Percentiles rank a stretch among this genome's conserved stretches.
Conservation (phyloP, 2,888 invertebrate species). For the Drosophila recens region DNA sequence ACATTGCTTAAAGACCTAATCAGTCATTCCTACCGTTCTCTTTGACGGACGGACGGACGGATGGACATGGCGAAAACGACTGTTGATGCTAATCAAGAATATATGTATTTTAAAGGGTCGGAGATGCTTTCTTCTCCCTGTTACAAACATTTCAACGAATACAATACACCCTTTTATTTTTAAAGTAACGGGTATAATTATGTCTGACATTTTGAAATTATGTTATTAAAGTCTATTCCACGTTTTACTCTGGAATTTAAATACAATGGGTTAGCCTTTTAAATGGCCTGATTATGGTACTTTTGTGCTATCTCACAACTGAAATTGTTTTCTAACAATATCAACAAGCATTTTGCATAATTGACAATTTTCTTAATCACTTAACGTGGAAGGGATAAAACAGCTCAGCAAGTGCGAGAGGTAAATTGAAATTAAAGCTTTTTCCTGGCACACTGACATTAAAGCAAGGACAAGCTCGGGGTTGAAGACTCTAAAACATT, state of each 20-base stretch:
- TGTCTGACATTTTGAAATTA: no score
- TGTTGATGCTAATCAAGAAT: no score
- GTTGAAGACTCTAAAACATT: not conserved
- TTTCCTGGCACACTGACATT: conserved; percentile 18
- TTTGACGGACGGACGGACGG: no score
- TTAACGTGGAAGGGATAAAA: not conserved
- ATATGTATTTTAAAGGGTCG: no score
- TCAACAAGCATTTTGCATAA: conserved; percentile 44
- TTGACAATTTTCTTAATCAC: conserved; percentile 63
- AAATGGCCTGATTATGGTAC: not conserved
- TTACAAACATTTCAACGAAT: no score
- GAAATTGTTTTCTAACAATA: not conserved
- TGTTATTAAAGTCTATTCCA: not conserved
- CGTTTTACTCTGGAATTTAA: no score
- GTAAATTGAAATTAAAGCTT: conserved; percentile 45
- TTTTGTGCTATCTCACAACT: not conserved
- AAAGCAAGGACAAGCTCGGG: conserved; percentile 3
- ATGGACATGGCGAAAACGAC: no score
- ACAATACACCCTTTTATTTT: no score
- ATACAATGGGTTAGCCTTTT: not conserved
- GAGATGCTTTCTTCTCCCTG: no score
- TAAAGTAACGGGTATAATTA: no score
- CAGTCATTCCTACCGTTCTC: no score
- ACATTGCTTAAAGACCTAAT: no score
- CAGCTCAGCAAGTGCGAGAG: not conserved